Evolutionary conservation across 2,113 vertebrate species (phyloP).

Genomic region (Phaethon lepturus): DNA sequence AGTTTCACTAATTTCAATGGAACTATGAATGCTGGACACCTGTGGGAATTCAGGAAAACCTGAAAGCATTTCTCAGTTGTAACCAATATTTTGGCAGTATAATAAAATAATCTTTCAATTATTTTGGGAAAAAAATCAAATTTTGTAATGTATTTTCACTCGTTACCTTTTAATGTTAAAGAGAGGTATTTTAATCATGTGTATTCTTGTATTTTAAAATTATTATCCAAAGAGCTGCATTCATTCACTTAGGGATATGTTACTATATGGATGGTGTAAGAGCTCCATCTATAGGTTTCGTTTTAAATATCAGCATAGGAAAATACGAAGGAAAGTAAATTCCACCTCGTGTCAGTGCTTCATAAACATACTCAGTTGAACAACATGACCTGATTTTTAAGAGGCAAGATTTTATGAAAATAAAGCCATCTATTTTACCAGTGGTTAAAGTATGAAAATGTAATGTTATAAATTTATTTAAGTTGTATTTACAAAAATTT

Average conservation of each 20-base stretch:
- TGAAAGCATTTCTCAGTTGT: background rate
- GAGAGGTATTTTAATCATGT: background rate
- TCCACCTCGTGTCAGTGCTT: background rate
- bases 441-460: background rate
- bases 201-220: background rate
- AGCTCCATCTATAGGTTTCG: slow-evolving; percentile 35
- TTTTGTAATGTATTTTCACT: background rate
- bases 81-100: background rate
- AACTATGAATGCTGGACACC: background rate
- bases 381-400: background rate
- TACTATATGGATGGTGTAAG: background rate
- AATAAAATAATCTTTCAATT: background rate
- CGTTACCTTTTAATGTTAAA: background rate
- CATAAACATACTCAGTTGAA: background rate
- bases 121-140: background rate
- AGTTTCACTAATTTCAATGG: background rate
- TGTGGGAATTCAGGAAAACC: background rate
- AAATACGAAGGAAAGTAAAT: background rate
- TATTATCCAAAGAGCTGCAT: background rate
- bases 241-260: background rate
- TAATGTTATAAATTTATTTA: background rate
- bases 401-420: background rate
- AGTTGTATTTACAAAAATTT: background rate
- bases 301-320: background rate
- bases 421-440: background rate